Base-by-base conservation (phyloP, 2,797 vertebrate genomes). In the Picus viridis region DNA sequence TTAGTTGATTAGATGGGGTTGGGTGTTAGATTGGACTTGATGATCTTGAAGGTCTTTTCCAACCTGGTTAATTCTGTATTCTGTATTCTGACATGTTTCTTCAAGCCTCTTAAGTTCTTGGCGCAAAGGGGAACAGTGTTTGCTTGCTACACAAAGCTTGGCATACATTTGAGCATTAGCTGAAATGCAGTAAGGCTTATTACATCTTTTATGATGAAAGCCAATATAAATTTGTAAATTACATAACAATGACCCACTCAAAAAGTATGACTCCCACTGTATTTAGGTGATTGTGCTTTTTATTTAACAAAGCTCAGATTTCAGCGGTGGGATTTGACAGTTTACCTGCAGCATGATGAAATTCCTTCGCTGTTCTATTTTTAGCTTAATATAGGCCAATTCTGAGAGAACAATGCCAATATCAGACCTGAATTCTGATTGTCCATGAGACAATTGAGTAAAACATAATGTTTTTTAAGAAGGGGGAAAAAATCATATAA, bases 321-420 rank as follows among this genome's bases (percentile, higher is more conserved):
- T 88, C 51, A 68, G 12, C 9, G 9, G 24, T 32, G 12, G 4
- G 27, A 24, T 83, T 72, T 81, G 27, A 56, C 6, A 49, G 12
- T 43, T 43, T n/a, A 17, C 0, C 0, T 41, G 13, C 9, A 69
- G 5, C 18, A 19, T 36, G 1, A 49, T 20, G 4, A 19, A 82
- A 84, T 76, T 54, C 26, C 6, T 83, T 78, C 34, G 67, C 3
- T 63, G 4, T 53, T 56, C 11, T 47, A 22, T 41, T 79, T 88
- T 74, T 83, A 11, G 15, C 4, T 43, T 63, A 70, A 78, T 19
- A 34, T 4, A n/a, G 23, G 7, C 6, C 7, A 75, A 10, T 81
- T 73, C 51, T 65, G 4, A 86, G 88, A 88, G 24, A 75, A 24
- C 1, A 0, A 19, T 65, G 29, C n/a, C 63, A 72, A 62, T 15